Conservation (phyloP, 2,888 invertebrate species). For the Dorcus parallelipipedus region DNA sequence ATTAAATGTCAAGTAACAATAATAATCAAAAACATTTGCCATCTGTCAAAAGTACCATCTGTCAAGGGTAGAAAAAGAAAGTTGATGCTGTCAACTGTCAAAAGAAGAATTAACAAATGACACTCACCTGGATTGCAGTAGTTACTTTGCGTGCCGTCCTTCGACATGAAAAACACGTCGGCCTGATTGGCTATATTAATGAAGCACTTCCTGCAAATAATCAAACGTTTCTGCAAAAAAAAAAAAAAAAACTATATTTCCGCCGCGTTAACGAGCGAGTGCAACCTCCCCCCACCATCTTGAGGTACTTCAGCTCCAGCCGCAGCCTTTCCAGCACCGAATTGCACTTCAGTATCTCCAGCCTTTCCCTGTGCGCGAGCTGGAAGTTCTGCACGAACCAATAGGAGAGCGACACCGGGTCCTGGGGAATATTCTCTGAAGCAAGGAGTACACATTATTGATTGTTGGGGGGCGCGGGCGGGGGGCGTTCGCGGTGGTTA, state of each 20-base stretch:
- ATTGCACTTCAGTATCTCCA: slow-evolving; percentile 63
- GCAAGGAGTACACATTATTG: background rate
- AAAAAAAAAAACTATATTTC: slow-evolving; percentile 5
- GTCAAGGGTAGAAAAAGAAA: too few relatives aligned
- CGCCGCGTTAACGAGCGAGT: too few relatives aligned
- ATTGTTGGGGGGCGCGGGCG: too few relatives aligned
- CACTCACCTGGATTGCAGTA: slow-evolving; percentile 70
- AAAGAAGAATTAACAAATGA: background rate
- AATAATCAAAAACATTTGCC: too few relatives aligned
- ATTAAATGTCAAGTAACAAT: too few relatives aligned
- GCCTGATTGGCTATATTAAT: slow-evolving; percentile 61
- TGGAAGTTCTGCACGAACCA: slow-evolving; percentile 79
- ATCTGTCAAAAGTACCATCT: too few relatives aligned
- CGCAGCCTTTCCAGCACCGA: slow-evolving; percentile 65
- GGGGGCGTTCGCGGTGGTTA: slow-evolving; percentile 13
- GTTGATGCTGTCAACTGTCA: too few relatives aligned
- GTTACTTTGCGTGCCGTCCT: slow-evolving; percentile 74
- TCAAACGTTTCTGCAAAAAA: slow-evolving; percentile 48
- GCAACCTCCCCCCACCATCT: slow-evolving; percentile 40
- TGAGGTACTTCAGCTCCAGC: slow-evolving; percentile 53
- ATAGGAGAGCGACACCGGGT: slow-evolving; percentile 69
- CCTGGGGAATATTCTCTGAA: slow-evolving; percentile 57
- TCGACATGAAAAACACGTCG: slow-evolving; percentile 77
- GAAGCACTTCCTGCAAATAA: slow-evolving; percentile 57
- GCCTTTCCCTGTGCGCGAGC: slow-evolving; percentile 61